Base-by-base conservation (phyloP, 2,113 vertebrate species). In the Amazona vittata region DNA sequence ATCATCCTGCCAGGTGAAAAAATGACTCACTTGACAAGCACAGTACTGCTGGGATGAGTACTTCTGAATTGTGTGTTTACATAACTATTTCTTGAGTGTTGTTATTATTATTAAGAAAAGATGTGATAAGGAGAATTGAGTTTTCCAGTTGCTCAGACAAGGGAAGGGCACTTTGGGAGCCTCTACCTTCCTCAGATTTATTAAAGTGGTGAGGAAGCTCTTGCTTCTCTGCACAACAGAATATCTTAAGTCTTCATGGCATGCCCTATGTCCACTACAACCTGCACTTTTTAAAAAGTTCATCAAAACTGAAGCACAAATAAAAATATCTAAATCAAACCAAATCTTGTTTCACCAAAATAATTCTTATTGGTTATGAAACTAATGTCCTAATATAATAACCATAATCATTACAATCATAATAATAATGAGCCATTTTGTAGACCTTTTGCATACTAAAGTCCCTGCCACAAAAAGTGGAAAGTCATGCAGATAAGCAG, bases 1-100 rank as follows among this genome's bases (percentile, higher is more conserved):
- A 96, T 95, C 94, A 76, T 96, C 43, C 70, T 97, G 95, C 96
- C 96, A 97, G 96, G 96, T 97, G 96, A 97, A 97, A 95, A 97
- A 96, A 94, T 84, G 69, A 95, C 91, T 94, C 86, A 55, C 93
- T 96, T 95, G 94, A 94, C 95, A 97, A 73, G 91, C 70, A 68
- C 81, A 96, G 89, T 64, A 49, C 95, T 93, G 94, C 71, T 79
- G 63, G 87, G 87, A 91, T 85, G 90, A 96, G 67, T 21, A 52
- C 44, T 93, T 93, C 31, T 57, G 70, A 87, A 85, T 41, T 78
- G 81, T 49, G 44, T 76, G 50, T 95, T 91, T 94, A 93, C 67
- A 82, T 73, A 94, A 95, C 95, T 73, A 91, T 90, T 93, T 73
- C 83, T n/a, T 62, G 63, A 73, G 67, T 77, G 85, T 53, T 76